Base-by-base conservation (phyloP, 2,113 vertebrate species). In the Atherinomorus stipes region DNA sequence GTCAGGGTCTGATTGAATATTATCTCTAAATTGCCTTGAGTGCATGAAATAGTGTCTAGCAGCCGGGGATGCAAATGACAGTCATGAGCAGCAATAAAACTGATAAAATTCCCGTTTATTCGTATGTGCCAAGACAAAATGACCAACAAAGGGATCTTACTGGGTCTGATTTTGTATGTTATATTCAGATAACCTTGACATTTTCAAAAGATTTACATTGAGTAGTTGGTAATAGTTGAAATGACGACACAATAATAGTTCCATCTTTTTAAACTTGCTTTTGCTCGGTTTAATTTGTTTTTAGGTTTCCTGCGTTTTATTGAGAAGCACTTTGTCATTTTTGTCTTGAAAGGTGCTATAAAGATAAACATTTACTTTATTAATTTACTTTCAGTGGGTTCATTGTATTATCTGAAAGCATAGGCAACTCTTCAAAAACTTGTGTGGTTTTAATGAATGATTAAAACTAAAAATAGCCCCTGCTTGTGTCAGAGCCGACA, bases 91-190 rank as follows among this genome's bases (percentile, higher is more conserved):
- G 56, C 52, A 57, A 62, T 74, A 59, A 86, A 90, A 63, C 72
- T 51, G 57, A 64, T 76, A 62, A 84, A 89, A 60, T 66, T 42
- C 59, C 64, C 62, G 57, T 81, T 59, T 76, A 74, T 80, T 83
- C 61, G 63, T 64, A 64, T 59, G 38, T 38, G 76, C n/a, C 49
- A 44, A 64, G 57, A 78, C 71, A 64, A 70, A 83, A 78, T 62
- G 34, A 74, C 58, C 51, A 54, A 73, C 73, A 74, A 74, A 54
- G 73, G 84, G 64, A 58, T 77, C 28, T 65, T 47, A 71, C 25
- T 28, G n/a, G 40, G 52, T 58, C 49, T 54, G 31, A 19, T 40
- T 61, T 64, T 22, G 57, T 47, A 70, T 21, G 57, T 47, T 62
- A 66, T 59, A 42, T 54, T 50, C 44, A 60, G 26, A 56, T 45